Evolutionary conservation across 2,797 vertebrate genomes (phyloP).

Genomic region (Oryzias dopingdopingensis): DNA sequence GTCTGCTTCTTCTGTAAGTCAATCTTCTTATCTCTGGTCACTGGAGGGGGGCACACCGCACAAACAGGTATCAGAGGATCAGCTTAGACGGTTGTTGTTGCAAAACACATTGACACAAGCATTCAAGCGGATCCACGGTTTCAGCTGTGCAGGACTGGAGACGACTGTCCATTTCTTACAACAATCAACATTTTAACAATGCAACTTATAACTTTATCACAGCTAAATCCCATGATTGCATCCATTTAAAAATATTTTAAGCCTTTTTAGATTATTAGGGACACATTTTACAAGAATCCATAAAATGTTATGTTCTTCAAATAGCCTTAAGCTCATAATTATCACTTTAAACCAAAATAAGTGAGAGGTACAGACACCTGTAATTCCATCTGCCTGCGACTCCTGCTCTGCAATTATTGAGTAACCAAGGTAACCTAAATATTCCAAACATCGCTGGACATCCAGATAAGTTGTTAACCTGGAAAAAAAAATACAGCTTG

Average conservation of each 20-base stretch:
- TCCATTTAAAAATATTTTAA: too few relatives aligned
- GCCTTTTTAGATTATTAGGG: too few relatives aligned
- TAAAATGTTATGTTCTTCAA: not conserved
- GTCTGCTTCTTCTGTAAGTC: constrained; percentile 97
- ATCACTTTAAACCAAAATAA: not conserved
- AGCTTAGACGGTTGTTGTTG: constrained; percentile 14
- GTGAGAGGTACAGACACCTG: constrained; percentile 72
- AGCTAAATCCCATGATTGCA: too few relatives aligned
- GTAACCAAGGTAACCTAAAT: constrained; percentile 93
- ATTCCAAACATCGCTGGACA: constrained; percentile 93
- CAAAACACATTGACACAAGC: constrained; percentile 13
- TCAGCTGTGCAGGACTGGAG: not conserved
- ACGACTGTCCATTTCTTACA: not conserved
- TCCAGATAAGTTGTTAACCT: constrained; percentile 94
- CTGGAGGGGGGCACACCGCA: constrained; percentile 62
- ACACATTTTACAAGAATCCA: not conserved
- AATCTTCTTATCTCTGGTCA: constrained; percentile 95
- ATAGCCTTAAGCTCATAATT: not conserved
- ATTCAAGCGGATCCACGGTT: constrained; percentile 4
- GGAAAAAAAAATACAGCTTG: constrained; percentile 2
- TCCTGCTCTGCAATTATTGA: constrained; percentile 94
- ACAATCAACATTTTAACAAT: too few relatives aligned
- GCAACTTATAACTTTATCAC: too few relatives aligned
- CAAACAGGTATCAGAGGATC: constrained; percentile 25
- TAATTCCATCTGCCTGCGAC: constrained; percentile 90